Conservation (phyloP, 2,113 vertebrate genomes). For the Hippocampus mohnikei region DNA sequence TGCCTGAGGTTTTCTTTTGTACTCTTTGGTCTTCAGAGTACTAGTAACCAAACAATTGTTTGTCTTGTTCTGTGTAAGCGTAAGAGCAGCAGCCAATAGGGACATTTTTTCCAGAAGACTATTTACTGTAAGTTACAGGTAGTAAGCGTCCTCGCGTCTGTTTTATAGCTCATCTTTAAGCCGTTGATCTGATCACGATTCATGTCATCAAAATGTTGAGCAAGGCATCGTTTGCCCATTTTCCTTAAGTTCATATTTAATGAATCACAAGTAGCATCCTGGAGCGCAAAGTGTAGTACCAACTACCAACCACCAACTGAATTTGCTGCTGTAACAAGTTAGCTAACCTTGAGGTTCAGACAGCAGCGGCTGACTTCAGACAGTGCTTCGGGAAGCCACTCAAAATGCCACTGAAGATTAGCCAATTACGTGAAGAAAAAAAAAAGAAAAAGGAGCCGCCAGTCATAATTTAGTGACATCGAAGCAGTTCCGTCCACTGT, state of each 20-base stretch:
- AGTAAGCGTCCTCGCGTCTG: too few relatives aligned
- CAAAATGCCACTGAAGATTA: constrained; percentile 38
- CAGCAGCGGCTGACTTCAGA: neutral
- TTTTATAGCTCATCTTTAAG: neutral
- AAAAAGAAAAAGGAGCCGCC: constrained; percentile 38
- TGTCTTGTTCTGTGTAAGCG: neutral
- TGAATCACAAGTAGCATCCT: neutral
- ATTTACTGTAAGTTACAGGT: neutral
- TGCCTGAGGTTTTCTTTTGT: neutral
- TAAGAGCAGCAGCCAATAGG: too few relatives aligned
- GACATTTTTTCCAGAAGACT: neutral
- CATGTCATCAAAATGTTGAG: neutral
- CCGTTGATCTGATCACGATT: neutral
- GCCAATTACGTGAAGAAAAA: constrained; percentile 25
- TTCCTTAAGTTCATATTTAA: neutral
- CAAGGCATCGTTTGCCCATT: neutral
- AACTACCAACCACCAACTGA: neutral
- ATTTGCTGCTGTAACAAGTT: neutral
- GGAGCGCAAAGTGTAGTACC: neutral
- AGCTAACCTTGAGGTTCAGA: too few relatives aligned
- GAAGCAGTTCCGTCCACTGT: constrained; percentile 28
- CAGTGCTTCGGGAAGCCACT: constrained; percentile 8
- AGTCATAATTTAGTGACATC: constrained; percentile 42
- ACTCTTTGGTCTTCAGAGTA: neutral
- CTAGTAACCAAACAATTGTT: neutral